Conservation (phyloP, 2,888 invertebrate species). For the Tenthredo scrophulariae region DNA sequence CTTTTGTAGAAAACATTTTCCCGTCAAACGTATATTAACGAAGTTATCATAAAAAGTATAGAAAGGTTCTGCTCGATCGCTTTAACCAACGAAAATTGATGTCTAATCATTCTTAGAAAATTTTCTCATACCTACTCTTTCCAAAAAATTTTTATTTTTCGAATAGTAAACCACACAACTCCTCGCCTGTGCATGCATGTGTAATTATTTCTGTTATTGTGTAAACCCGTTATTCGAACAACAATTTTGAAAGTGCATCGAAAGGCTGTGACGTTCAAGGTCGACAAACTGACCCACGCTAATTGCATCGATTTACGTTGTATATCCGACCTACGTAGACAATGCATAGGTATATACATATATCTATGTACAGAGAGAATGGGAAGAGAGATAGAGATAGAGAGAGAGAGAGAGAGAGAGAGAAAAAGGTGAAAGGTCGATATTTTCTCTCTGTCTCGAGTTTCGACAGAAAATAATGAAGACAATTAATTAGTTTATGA, state of each 20-base stretch:
- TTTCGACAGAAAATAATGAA: not conserved
- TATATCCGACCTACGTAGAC: not conserved
- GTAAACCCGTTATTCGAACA: not conserved
- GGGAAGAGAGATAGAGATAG: not conserved
- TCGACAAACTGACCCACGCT: slow-evolving; percentile 45
- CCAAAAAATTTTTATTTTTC: not conserved
- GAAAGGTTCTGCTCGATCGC: not conserved
- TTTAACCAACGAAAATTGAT: not conserved
- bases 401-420: not conserved
- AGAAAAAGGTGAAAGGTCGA: not conserved
- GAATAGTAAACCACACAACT: not conserved
- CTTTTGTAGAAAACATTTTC: not conserved
- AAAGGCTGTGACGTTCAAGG: slow-evolving; percentile 27
- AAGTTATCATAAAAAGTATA: not conserved
- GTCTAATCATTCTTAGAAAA: not conserved
- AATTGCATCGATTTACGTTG: slow-evolving; percentile 4
- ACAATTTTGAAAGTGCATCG: slow-evolving; percentile 28
- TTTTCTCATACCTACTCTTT: not conserved
- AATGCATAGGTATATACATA: not conserved
- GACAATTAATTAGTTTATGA: not conserved
- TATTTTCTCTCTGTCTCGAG: not conserved
- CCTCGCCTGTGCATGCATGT: no score
- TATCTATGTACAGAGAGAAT: not conserved
- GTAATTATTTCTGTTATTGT: not conserved
- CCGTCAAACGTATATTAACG: not conserved